These are phyloP conservation scores for Rana temporaria DNA, from an alignment of 2,113 vertebrate species.

Conservation along the genomic window DNA sequence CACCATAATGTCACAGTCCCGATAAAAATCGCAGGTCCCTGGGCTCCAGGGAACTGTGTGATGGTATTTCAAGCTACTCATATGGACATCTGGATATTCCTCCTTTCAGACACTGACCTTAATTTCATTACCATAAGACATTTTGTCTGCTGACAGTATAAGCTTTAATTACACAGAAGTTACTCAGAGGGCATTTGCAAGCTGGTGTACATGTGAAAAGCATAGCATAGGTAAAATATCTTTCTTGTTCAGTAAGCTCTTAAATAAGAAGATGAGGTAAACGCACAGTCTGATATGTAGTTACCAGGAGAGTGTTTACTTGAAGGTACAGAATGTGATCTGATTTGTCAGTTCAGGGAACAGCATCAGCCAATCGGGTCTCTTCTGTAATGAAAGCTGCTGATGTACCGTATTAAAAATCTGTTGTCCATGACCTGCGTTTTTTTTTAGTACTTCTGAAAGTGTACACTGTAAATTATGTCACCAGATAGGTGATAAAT, in stretches of 20 bases:
- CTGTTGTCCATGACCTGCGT: constrained; percentile 72
- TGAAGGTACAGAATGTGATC: constrained; percentile 59
- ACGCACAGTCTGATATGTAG: constrained; percentile 83
- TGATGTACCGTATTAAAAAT: constrained; percentile 75
- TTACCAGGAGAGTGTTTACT: constrained; percentile 74
- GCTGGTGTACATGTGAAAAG: constrained; percentile 62
- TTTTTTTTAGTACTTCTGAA: constrained; percentile 83
- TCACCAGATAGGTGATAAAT: constrained; percentile 88
- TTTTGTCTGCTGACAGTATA: constrained; percentile 5
- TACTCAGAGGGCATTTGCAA: constrained; percentile 76
- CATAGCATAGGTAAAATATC: constrained; percentile 83
- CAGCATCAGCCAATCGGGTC: constrained; percentile 61
- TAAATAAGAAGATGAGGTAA: constrained; percentile 98
- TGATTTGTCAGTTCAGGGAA: constrained; percentile 76
- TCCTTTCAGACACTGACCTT: too few relatives aligned
- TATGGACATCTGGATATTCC: too few relatives aligned
- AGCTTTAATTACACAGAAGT: not conserved
- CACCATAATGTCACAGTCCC: too few relatives aligned
- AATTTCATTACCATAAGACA: too few relatives aligned
- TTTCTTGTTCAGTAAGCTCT: constrained; percentile 88
- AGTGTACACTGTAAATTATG: constrained; percentile 81
- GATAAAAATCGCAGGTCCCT: too few relatives aligned
- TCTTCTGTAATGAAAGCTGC: constrained; percentile 78
- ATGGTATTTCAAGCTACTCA: too few relatives aligned
- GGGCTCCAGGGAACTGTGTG: too few relatives aligned